phyloP scores from a whole-genome alignment of 2,797 vertebrate genomes.

The Sebastes oblongus region DNA sequence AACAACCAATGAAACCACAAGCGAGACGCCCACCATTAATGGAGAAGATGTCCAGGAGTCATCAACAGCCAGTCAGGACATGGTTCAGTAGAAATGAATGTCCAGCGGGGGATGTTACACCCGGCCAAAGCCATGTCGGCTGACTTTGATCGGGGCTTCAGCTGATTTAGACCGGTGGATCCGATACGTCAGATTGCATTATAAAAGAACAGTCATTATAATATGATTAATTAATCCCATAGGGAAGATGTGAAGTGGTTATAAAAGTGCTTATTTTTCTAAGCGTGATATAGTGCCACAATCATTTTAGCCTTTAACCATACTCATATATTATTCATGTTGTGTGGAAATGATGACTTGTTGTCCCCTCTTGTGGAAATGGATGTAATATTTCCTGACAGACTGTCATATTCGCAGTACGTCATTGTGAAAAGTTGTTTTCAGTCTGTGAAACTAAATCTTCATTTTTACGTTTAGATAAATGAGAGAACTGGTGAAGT shows the following conservation, averaged over 20 bases:
- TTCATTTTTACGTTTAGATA: slow-evolving; percentile 14
- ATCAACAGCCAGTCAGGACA: background rate
- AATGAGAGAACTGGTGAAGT: slow-evolving; percentile 3
- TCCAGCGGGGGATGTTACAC: background rate
- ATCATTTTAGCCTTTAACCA: slow-evolving; percentile 27
- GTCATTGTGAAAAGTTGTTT: background rate
- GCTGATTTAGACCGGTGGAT: background rate
- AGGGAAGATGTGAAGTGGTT: slow-evolving; percentile 27
- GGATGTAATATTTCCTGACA: slow-evolving; percentile 1
- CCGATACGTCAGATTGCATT: background rate
- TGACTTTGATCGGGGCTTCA: background rate
- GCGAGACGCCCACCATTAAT: background rate
- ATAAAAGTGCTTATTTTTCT: slow-evolving; percentile 52
- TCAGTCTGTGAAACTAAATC: slow-evolving; percentile 19
- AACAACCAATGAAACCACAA: background rate
- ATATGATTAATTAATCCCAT: slow-evolving; percentile 15
- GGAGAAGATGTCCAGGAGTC: slow-evolving; percentile 25
- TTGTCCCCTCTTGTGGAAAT: slow-evolving; percentile 3
- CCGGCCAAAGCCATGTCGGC: background rate
- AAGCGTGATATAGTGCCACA: slow-evolving; percentile 49
- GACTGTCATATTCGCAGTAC: background rate
- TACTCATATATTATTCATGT: slow-evolving; percentile 34
- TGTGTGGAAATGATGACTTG: slow-evolving; percentile 7
- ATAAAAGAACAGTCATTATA: slow-evolving; percentile 1
- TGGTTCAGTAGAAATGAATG: background rate